phyloP scores from a whole-genome alignment of 2,797 vertebrate genomes.

The Lacerta agilis region DNA sequence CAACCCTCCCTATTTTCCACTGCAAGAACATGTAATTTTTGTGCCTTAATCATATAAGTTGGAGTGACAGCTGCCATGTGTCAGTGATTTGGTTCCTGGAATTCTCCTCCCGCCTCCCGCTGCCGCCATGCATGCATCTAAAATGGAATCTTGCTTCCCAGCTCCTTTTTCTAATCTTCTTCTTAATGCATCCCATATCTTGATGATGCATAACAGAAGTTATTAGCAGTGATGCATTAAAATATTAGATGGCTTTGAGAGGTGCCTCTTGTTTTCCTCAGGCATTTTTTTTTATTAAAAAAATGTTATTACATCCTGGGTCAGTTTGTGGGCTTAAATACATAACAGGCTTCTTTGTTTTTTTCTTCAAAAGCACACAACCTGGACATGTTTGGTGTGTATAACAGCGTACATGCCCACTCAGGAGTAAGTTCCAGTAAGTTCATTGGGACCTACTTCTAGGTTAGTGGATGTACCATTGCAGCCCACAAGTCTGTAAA shows the following conservation, averaged over 20 bases:
- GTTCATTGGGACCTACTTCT: neutral
- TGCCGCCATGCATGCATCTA: conserved; percentile 52
- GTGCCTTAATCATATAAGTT: conserved; percentile 72
- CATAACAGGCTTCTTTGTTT: neutral
- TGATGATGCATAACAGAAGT: conserved; percentile 44
- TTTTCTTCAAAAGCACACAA: neutral
- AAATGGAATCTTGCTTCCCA: conserved; percentile 60
- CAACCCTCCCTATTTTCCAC: conserved; percentile 69
- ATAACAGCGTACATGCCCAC: neutral
- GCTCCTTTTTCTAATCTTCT: conserved; percentile 44
- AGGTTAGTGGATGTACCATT: no score
- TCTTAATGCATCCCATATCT: conserved; percentile 41
- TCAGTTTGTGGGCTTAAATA: neutral
- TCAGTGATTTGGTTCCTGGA: conserved; percentile 62
- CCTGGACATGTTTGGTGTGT: neutral
- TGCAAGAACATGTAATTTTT: conserved; percentile 71
- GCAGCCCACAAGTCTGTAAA: neutral
- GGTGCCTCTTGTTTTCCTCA: neutral
- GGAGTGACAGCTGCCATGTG: conserved; percentile 73
- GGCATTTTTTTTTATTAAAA: neutral
- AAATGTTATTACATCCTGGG: neutral
- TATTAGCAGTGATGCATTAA: conserved; percentile 29
- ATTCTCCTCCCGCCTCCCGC: neutral
- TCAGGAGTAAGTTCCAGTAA: neutral
- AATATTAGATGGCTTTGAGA: neutral